These are phyloP conservation scores for Napeogenes sylphis DNA, from an alignment of 2,888 invertebrate species.

Conservation along the genomic window DNA sequence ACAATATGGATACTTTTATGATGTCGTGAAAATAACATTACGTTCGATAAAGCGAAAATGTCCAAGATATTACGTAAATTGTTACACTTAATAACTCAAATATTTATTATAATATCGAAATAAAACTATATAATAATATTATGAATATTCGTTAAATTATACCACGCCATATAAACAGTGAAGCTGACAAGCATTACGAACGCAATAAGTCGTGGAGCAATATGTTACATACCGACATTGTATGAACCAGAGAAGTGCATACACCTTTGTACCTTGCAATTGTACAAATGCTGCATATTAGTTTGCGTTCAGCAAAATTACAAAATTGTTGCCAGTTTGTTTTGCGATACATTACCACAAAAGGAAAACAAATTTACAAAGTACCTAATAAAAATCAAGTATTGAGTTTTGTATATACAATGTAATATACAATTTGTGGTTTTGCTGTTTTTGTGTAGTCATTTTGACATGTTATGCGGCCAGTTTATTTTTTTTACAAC, in stretches of 20 bases:
- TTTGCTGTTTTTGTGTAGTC: no score
- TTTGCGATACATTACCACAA: no score
- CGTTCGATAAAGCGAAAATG: background rate
- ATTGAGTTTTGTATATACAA: no score
- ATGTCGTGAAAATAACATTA: background rate
- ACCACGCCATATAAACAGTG: conserved; percentile 33
- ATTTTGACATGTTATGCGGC: no score
- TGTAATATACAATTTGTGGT: no score
- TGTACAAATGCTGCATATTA: background rate
- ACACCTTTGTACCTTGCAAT: background rate
- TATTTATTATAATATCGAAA: no score
- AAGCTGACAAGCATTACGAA: conserved; percentile 58
- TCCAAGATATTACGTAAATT: background rate
- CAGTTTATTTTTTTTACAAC: no score
- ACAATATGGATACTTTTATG: background rate
- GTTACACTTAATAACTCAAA: no score
- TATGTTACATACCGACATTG: conserved; percentile 18
- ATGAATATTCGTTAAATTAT: background rate
- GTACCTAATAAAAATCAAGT: no score
- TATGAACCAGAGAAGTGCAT: conserved; percentile 21
- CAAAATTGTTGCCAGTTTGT: no score
- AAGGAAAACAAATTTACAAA: no score
- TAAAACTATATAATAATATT: no score
- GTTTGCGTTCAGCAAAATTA: conserved; percentile 1
- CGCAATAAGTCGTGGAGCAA: conserved; percentile 55